Evolutionary conservation across 2,888 invertebrate species (phyloP), one percentile per base, ranked within the genome.

Genomic region (Archips xylosteana): DNA sequence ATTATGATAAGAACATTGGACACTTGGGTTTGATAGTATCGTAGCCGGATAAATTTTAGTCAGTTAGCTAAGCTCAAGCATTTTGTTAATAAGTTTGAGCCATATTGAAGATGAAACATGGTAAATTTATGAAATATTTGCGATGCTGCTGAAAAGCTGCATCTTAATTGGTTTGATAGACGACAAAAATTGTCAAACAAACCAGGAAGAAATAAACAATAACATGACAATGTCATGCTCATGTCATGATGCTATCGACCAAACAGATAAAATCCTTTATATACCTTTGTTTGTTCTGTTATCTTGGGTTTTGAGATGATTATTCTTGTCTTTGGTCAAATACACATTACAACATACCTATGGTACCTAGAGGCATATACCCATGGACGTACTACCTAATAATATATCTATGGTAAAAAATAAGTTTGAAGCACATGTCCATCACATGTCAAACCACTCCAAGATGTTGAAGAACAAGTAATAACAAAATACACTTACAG

Each of bases 11-110:
- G 42, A 62, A 10, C 42, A 45, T 62, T 45, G 62, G 62, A 45
- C 32, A 34, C 1, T 63, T 3, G 32, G 32, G 45, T 63, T 63
- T 8, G 32, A 13, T 63, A 6, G 8, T 63, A 45, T 63, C 63
- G 47, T 63, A 63, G 63, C 34, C 45, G 63, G 63, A 47, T 62
- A 36, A 36, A 36, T 13, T 60, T 5, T 6, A 8, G 13, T 36
- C 13, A 36, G 6, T 60, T 60, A 60, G 36, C 36, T 36, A 13
- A 36, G 10, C n/a, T 36, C 6, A n/a, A n/a, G 12, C 57, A 57
- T 57, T 32, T 57, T 57, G 3, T 10, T 12, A 2, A 57, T 32
- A 57, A 9, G 1, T 57, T 8, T 32, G 57, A 3, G 10, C 57
- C 57, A 57, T 57, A 57, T 32, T 12, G 57, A 3, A 32, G 3